Base-by-base conservation (phyloP, 2,797 vertebrate species). In the Leuciscus waleckii region DNA sequence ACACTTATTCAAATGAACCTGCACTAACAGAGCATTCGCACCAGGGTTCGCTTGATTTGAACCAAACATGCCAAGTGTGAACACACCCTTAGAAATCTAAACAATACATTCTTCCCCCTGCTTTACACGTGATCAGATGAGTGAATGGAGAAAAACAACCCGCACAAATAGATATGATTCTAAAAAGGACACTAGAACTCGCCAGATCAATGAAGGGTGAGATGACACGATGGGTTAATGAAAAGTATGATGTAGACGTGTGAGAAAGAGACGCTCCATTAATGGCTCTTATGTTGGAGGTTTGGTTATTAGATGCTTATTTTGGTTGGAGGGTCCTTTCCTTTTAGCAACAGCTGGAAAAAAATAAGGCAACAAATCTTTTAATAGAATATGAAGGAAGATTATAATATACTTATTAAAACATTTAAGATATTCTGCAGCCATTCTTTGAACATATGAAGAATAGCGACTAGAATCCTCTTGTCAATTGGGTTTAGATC, bases 401-500 rank as follows among this genome's bases (percentile, higher is more conserved):
- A 80, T 85, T 76, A 80, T 78, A 85, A 81, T 73, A 79, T 75
- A 37, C 17, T 43, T 71, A 69, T 69, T 3, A 41, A 41, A 58
- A 63, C 79, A 68, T 78, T 70, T 51, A 43, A 43, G 10, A 70
- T 46, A 35, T 84, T 84, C 49, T 49, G 51, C 54, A 73, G 37
- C 26, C 70, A 85, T 61, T 85, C 81, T 82, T 85, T 85, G 32
- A 74, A 84, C 39, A 35, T 26, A 58, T 80, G 65, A 75, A 77
- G 58, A 84, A 84, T 58, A 70, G 85, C 49, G 61, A 46, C 85
- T 81, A 83, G 76, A 75, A 87, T 68, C 77, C 73, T 63, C 80
- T 86, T 86, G 83, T 85, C 87, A 89, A 39, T 81, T 83, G 81
- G 68, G 81, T 83, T 88, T 81, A 86, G 81, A 90, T 86, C 87